A percentile compares a stretch with the other conserved stretches of the same genome.
Conservation (phyloP, 23 tunicate species). For the Styela clava region DNA sequence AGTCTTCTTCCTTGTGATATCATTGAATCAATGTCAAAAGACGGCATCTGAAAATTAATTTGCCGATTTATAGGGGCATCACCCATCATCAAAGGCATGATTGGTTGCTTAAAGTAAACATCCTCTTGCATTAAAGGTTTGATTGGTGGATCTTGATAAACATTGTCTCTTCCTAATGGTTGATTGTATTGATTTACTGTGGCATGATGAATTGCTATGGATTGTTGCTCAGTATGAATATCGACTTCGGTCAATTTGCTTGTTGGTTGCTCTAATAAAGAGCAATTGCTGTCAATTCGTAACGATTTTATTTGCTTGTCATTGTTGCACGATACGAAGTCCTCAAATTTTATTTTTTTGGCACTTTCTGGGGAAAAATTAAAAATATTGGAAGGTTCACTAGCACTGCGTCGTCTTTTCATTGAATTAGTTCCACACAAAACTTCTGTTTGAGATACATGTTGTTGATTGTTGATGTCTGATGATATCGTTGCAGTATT, state of each 20-base stretch:
- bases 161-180: too few relatives aligned
- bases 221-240: too few relatives aligned
- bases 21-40: neutral
- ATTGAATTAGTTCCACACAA: neutral
- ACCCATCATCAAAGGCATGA: neutral
- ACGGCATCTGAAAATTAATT: neutral
- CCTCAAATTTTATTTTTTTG: neutral
- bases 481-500: too few relatives aligned
- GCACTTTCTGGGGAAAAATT: neutral
- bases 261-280: too few relatives aligned
- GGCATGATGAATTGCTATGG: too few relatives aligned
- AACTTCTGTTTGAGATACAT: too few relatives aligned
- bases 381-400: neutral
- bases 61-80: neutral
- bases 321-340: neutral
- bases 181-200: too few relatives aligned
- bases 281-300: neutral
- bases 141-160: neutral
- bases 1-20: neutral
- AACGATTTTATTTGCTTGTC: neutral
- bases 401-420: neutral
- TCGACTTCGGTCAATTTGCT: too few relatives aligned
- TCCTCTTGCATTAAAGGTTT: neutral
- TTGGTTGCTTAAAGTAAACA: neutral
- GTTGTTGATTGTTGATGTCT: too few relatives aligned